Percentiles rank a stretch among this genome's conserved stretches.
These are phyloP conservation scores for Festucalex cinctus DNA, from an alignment of 2,113 vertebrate genomes.

Conservation along the genomic window DNA sequence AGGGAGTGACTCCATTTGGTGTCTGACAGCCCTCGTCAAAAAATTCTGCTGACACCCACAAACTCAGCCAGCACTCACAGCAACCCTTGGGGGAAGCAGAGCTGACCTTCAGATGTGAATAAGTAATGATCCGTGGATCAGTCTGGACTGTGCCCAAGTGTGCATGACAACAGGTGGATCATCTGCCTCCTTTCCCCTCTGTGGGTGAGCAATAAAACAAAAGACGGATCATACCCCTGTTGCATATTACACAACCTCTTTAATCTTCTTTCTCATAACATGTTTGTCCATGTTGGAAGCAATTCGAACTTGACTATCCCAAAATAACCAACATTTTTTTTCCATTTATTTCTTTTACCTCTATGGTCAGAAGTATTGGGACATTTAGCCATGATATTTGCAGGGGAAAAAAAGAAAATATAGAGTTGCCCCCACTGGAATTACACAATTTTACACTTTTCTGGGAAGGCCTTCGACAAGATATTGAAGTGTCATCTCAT, in stretches of 20 bases:
- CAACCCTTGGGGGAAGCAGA: conserved; percentile 10
- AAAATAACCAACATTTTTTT: background rate
- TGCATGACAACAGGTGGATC: conserved; percentile 6
- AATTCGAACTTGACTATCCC: background rate
- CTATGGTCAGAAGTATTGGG: background rate
- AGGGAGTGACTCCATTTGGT: background rate
- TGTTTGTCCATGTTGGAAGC: background rate
- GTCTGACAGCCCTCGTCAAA: conserved; percentile 20
- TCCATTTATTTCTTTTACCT: background rate
- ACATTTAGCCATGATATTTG: background rate
- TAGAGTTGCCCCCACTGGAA: too few relatives aligned
- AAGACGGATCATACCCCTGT: background rate
- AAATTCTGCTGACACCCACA: conserved; percentile 43
- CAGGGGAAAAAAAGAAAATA: too few relatives aligned
- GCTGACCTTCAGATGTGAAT: conserved; percentile 38
- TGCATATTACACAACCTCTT: background rate
- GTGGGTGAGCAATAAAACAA: too few relatives aligned
- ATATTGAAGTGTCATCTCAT: too few relatives aligned
- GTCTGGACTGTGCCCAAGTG: background rate
- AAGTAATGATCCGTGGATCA: conserved; percentile 29
- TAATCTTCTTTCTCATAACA: background rate
- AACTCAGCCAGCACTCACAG: conserved; percentile 20
- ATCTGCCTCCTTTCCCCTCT: too few relatives aligned
- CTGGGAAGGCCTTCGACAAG: too few relatives aligned
- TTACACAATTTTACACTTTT: too few relatives aligned